Evolutionary conservation across 2,797 vertebrate genomes (phyloP).

Genomic region (Scleropages formosus): DNA sequence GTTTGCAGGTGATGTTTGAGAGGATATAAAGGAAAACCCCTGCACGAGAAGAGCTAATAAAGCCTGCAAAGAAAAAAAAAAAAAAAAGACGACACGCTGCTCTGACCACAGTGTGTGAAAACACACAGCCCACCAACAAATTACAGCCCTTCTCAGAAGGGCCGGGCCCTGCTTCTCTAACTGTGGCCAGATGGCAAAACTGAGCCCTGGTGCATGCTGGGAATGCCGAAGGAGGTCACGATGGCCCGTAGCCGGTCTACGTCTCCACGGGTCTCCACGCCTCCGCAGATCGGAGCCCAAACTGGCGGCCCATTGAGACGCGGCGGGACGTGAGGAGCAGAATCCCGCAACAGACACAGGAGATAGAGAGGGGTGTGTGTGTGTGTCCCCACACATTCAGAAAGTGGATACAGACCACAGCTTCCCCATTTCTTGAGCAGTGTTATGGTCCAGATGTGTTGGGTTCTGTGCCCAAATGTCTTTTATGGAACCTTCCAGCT

Average conservation of each 20-base stretch:
- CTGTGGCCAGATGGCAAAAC: slow-evolving; percentile 35
- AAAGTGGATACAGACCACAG: no score
- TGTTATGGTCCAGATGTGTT: no score
- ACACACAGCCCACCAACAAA: background rate
- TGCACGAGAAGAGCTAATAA: background rate
- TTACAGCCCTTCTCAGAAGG: background rate
- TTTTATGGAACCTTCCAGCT: no score
- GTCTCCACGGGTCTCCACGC: slow-evolving; percentile 27
- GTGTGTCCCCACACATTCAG: no score
- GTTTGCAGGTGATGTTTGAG: background rate
- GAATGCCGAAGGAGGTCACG: slow-evolving; percentile 27
- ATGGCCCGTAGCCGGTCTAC: slow-evolving; percentile 23
- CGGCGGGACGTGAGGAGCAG: no score
- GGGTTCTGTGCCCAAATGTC: no score
- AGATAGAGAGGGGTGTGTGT: no score
- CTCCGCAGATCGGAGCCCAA: slow-evolving; percentile 19
- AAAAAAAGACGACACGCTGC: slow-evolving; percentile 6
- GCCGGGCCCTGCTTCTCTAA: slow-evolving; percentile 38
- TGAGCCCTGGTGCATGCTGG: slow-evolving; percentile 32
- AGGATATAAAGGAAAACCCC: background rate
- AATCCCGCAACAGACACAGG: no score
- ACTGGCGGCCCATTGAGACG: background rate
- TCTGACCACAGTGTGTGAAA: background rate
- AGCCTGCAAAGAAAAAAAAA: background rate
- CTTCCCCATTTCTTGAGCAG: no score